phyloP scores from a whole-genome alignment of 2,888 invertebrate species.

The Volucella inanis region DNA sequence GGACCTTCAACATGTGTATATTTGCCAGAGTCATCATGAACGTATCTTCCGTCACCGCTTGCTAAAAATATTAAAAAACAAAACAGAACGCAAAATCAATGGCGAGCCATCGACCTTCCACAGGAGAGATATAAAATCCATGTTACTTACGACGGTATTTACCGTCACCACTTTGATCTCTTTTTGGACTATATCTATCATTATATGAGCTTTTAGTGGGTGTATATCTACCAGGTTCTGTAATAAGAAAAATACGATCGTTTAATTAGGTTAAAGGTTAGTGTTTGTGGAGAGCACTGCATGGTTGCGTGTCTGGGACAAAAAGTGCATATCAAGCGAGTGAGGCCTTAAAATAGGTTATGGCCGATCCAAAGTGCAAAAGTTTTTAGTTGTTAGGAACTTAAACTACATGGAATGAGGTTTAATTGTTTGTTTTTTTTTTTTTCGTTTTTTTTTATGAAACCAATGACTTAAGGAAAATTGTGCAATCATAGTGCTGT shows the following conservation, averaged over 20 bases:
- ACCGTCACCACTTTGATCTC: slow-evolving; percentile 39
- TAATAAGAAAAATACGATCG: slow-evolving; percentile 37
- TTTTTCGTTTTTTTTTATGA: slow-evolving; percentile 27
- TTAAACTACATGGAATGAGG: slow-evolving; percentile 60
- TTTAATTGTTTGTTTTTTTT: slow-evolving; percentile 28
- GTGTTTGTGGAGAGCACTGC: slow-evolving; percentile 31
- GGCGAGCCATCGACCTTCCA: not conserved
- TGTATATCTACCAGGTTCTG: slow-evolving; percentile 61
- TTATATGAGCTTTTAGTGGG: slow-evolving; percentile 1
- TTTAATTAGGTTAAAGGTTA: slow-evolving; percentile 18
- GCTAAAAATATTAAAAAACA: slow-evolving; percentile 13
- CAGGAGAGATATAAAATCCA: slow-evolving; percentile 31
- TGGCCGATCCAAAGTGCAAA: slow-evolving; percentile 43
- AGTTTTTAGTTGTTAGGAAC: slow-evolving; percentile 38
- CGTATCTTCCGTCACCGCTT: slow-evolving; percentile 79
- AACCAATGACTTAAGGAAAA: slow-evolving; percentile 48
- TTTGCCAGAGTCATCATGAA: slow-evolving; percentile 82
- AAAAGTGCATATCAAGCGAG: slow-evolving; percentile 58
- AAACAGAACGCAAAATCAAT: slow-evolving; percentile 17
- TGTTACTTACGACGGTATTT: slow-evolving; percentile 71
- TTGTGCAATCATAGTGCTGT: slow-evolving; percentile 71
- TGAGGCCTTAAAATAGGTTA: slow-evolving; percentile 58
- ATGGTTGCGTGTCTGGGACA: slow-evolving; percentile 52
- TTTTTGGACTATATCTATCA: slow-evolving; percentile 22
- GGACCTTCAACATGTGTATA: slow-evolving; percentile 82